Percentiles rank a stretch among this genome's conserved stretches.
phyloP scores from a whole-genome alignment of 2,113 vertebrate genomes.

The Alexandromys fortis region DNA sequence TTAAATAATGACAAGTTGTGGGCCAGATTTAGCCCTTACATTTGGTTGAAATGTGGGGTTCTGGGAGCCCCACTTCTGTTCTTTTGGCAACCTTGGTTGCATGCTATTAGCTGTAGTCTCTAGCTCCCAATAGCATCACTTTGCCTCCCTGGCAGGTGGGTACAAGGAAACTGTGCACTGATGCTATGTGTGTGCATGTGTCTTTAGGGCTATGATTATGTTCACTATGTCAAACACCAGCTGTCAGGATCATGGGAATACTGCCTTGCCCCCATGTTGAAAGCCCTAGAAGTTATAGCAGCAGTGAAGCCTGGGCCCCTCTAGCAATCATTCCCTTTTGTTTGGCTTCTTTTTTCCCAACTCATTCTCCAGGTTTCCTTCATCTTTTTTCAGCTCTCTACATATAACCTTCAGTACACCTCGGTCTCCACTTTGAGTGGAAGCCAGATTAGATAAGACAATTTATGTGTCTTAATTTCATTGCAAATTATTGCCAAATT shows the following conservation, averaged over 20 bases:
- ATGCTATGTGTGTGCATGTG: neutral
- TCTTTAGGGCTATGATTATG: neutral
- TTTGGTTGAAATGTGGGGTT: neutral
- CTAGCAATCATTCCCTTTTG: neutral
- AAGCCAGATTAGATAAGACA: neutral
- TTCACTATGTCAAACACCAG: neutral
- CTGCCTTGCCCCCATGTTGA: neutral
- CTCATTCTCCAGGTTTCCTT: neutral
- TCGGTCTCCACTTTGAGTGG: neutral
- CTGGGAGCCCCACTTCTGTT: neutral
- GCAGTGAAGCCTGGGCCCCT: neutral
- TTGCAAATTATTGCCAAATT: neutral
- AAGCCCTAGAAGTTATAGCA: neutral
- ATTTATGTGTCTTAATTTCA: neutral
- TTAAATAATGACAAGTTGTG: neutral
- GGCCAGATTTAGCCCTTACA: neutral
- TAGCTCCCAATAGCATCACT: neutral
- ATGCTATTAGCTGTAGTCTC: neutral
- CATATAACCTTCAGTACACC: neutral
- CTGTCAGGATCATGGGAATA: neutral
- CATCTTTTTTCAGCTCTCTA: neutral
- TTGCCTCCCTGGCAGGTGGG: neutral
- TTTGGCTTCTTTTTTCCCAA: neutral
- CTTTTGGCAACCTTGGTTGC: neutral
- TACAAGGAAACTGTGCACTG: neutral